phyloP scores from a whole-genome alignment of 2,113 vertebrate genomes.

The Mirounga angustirostris region DNA sequence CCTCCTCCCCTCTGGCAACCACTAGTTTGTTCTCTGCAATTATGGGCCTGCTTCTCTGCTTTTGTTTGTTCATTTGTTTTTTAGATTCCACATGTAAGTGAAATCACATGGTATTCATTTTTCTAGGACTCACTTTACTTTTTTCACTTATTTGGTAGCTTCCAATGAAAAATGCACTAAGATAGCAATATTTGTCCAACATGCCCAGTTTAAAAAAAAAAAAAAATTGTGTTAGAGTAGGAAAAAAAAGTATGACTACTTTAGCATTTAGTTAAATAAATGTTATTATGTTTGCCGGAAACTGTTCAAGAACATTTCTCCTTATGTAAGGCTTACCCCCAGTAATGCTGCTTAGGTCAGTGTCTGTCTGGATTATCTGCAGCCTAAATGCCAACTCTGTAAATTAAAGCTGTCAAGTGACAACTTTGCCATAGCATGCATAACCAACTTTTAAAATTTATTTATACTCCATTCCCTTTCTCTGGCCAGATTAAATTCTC shows the following conservation, averaged over 20 bases:
- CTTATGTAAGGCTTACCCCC: conserved; percentile 64
- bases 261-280: conserved; percentile 47
- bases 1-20: neutral
- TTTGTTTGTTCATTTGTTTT: neutral
- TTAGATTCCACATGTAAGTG: neutral
- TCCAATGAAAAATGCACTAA: neutral
- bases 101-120: neutral
- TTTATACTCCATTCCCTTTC: conserved; percentile 67
- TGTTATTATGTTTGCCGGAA: neutral
- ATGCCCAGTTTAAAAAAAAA: neutral
- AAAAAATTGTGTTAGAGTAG: neutral
- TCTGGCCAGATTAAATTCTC: conserved; percentile 71
- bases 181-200: neutral
- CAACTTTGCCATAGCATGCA: conserved; percentile 47
- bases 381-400: conserved; percentile 74
- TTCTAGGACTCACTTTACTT: neutral
- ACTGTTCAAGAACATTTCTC: conserved; percentile 66
- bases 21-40: neutral
- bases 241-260: neutral
- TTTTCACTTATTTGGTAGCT: neutral
- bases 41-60: neutral
- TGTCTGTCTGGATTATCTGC: conserved; percentile 65
- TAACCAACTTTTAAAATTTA: conserved; percentile 63
- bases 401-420: conserved; percentile 65
- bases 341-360: conserved; percentile 62